Evolutionary conservation across 2,113 vertebrate genomes (phyloP).

Genomic region (Anolis sagrei): DNA sequence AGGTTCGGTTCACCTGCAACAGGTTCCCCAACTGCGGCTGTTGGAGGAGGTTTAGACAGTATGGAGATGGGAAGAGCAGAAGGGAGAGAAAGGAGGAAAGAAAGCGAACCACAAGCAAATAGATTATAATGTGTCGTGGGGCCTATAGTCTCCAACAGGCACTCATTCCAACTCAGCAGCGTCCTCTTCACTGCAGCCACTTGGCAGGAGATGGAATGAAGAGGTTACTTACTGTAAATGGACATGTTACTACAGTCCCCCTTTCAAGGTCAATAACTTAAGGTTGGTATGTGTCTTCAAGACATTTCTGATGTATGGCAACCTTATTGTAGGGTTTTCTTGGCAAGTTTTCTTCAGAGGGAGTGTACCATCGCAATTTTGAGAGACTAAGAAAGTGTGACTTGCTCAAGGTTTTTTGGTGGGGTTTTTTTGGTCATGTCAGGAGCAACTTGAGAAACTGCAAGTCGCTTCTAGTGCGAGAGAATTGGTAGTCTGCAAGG

Average conservation of each 20-base stretch:
- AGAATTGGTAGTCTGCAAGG: no score
- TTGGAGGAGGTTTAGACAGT: conserved; percentile 57
- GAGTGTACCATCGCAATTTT: no score
- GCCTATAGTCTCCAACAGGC: conserved; percentile 19
- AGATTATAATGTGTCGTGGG: conserved; percentile 54
- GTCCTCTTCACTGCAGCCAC: neutral
- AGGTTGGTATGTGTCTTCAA: no score
- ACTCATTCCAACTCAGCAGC: conserved; percentile 8
- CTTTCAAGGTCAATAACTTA: neutral
- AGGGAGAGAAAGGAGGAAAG: conserved; percentile 61
- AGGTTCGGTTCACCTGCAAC: conserved; percentile 84
- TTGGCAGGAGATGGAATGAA: neutral
- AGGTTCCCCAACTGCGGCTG: conserved; percentile 87
- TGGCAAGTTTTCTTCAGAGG: no score
- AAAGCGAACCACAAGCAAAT: conserved; percentile 68
- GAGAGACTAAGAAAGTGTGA: no score
- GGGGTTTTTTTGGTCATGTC: no score
- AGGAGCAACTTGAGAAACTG: no score
- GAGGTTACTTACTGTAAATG: neutral
- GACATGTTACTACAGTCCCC: neutral
- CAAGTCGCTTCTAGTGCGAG: no score
- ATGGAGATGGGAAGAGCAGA: conserved; percentile 46
- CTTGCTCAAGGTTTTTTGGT: no score
- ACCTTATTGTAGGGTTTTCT: no score
- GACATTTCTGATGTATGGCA: no score